Base-by-base conservation (phyloP, 1,140 invertebrate species). In the Adoxophyes honmai region DNA sequence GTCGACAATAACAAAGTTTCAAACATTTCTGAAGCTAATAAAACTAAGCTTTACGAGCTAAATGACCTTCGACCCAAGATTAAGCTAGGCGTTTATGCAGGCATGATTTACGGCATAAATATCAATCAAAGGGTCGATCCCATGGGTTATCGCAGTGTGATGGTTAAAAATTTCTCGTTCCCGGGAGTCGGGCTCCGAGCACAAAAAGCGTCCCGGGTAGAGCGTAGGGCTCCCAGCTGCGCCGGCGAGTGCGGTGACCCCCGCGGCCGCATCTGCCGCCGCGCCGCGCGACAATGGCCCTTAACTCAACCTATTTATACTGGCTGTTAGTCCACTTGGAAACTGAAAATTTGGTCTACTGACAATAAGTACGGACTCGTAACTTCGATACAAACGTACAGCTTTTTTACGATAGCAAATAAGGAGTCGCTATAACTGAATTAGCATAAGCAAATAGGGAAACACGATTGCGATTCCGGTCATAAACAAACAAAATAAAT, bases 231-330 rank as follows among this genome's bases (percentile, higher is more conserved):
- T 70, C 67, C 76, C 78, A 85, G 74, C 76, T 78, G 78, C 78
- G 70, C 60, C 64, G 56, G 56, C 65, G 73, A 65, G 79, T 72
- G 74, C 76, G 78, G 66, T 83, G 80, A 83, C 79, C 78, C 66
- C 73, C 42, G 42, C 73, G 59, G 66, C 57, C 68, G 72, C 81
- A 81, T 82, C 81, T 79, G 81, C 75, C 77, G 68, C 69, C 52
- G 64, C 33, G 51, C 36, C 54, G 57, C 16, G 66, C 68, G 16
- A 48, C 42, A 21, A 48, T 33, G 42, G 21, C 4, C n/a, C 42
- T 48, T 28, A 48, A 48, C 42, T 10, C 10, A 11, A 28, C 10
- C 28, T 48, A 21, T 48, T 18, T 48, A 28, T 48, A 28, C 42
- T 48, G 21, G 11, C 42, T 48, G 21, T 28, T 1, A 28, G 21